Percentiles rank a stretch among this genome's conserved stretches.
Conservation (phyloP, 2,888 invertebrate genomes). For the Herminia tarsipennalis region DNA sequence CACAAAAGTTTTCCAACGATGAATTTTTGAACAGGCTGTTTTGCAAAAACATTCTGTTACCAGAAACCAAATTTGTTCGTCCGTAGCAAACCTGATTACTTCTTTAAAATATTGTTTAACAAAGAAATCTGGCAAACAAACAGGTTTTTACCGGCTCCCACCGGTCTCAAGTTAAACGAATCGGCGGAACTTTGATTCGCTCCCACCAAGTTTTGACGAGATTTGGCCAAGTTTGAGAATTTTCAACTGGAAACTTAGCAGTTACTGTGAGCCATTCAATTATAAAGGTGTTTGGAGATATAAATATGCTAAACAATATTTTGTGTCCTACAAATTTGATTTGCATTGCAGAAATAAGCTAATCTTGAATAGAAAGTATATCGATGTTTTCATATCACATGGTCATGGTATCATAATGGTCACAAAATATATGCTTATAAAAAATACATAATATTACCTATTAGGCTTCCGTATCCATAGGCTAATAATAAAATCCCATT, state of each 20-base stretch:
- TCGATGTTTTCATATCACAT: too few species aligned
- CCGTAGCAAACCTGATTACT: slow-evolving; percentile 55
- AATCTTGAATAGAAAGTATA: too few species aligned
- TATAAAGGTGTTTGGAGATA: slow-evolving; percentile 34
- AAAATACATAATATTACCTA: too few species aligned
- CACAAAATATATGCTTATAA: too few species aligned
- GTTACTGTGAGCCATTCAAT: slow-evolving; percentile 43
- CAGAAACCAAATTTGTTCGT: slow-evolving; percentile 27
- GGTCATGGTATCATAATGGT: too few species aligned
- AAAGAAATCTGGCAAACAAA: slow-evolving; percentile 49
- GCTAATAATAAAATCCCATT: too few species aligned
- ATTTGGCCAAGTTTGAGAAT: slow-evolving; percentile 42
- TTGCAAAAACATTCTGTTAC: slow-evolving; percentile 38
- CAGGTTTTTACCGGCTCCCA: slow-evolving; percentile 45
- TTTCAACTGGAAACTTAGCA: slow-evolving; percentile 28
- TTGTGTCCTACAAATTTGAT: not conserved
- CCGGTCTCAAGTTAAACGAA: slow-evolving; percentile 46
- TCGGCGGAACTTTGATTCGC: slow-evolving; percentile 51
- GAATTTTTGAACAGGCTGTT: slow-evolving; percentile 39
- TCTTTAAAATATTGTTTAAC: slow-evolving; percentile 51
- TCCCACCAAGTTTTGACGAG: slow-evolving; percentile 49
- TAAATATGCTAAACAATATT: slow-evolving; percentile 32
- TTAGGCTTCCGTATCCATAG: too few species aligned
- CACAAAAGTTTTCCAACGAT: slow-evolving; percentile 29
- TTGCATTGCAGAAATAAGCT: too few species aligned